Percentiles rank a stretch among this genome's conserved stretches.
Evolutionary conservation across 30 jellyfish, hydroid and myxozoan species (phyloP).

Genomic region (Aurelia sp.): DNA sequence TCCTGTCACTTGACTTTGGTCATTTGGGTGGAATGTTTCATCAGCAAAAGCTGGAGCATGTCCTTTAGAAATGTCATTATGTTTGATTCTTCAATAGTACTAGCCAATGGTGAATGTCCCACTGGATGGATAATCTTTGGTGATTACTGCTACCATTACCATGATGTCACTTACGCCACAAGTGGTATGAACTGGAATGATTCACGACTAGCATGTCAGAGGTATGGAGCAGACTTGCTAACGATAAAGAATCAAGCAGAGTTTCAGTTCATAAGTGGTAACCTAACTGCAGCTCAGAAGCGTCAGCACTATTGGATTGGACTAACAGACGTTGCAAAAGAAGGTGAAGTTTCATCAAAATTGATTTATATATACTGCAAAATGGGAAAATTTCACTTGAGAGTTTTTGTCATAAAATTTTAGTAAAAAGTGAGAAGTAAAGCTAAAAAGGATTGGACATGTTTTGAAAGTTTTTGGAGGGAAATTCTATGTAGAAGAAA

Average conservation of each 20-base stretch:
- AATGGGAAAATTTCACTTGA: too few relatives aligned
- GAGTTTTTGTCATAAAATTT: too few relatives aligned
- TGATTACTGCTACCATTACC: slow-evolving; percentile 79
- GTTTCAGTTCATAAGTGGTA: slow-evolving; percentile 43
- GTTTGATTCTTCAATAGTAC: slow-evolving; percentile 6
- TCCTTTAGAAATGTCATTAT: too few relatives aligned
- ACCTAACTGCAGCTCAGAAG: slow-evolving; percentile 58
- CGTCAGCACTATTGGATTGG: slow-evolving; percentile 95
- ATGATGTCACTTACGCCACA: slow-evolving; percentile 62
- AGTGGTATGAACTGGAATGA: slow-evolving; percentile 84
- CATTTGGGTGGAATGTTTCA: too few relatives aligned
- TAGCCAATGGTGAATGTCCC: slow-evolving; percentile 57
- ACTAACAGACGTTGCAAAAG: slow-evolving; percentile 50
- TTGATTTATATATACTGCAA: too few relatives aligned
- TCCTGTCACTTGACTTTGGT: too few relatives aligned
- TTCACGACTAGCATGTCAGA: slow-evolving; percentile 82
- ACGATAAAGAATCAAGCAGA: slow-evolving; percentile 59
- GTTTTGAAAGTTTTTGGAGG: too few relatives aligned
- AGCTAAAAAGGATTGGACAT: too few relatives aligned
- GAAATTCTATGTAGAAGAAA: too few relatives aligned
- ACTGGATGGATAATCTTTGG: slow-evolving; percentile 70
- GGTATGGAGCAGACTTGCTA: slow-evolving; percentile 88
- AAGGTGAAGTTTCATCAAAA: slow-evolving; percentile 23
- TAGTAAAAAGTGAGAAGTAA: too few relatives aligned
- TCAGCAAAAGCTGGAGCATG: too few relatives aligned